Conservation (phyloP, 2,113 vertebrate species). For the Vulpes vulpes region DNA sequence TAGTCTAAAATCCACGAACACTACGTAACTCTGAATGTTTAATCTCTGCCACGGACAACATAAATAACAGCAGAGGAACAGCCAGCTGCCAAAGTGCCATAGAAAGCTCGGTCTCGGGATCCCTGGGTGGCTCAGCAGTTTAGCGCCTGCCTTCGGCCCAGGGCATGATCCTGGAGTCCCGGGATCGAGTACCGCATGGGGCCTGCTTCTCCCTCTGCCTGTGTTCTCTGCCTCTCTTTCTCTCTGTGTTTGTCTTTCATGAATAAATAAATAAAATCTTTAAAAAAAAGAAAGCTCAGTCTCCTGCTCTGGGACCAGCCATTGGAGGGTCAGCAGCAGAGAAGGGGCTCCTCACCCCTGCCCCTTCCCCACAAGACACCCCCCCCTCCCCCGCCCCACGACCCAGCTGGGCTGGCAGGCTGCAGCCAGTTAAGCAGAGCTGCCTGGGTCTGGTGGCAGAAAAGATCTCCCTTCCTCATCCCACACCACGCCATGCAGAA, state of each 20-base stretch:
- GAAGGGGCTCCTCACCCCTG: background rate
- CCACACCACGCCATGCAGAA: background rate
- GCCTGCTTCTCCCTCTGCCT: no score
- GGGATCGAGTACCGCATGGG: no score
- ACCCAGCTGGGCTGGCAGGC: background rate
- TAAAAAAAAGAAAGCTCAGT: background rate
- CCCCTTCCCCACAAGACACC: background rate
- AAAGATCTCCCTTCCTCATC: constrained; percentile 50
- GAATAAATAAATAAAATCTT: no score
- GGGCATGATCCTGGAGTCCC: no score
- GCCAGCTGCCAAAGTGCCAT: background rate
- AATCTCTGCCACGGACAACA: constrained; percentile 43
- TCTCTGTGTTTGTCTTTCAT: no score
- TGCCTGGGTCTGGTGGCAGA: background rate
- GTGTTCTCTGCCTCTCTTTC: no score
- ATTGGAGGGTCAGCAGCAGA: background rate
- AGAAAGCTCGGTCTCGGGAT: background rate
- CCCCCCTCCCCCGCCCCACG: background rate
- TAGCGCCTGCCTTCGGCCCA: no score
- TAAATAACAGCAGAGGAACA: constrained; percentile 43
- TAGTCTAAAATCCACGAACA: constrained; percentile 60
- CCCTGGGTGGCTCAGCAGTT: no score
- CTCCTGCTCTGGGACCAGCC: background rate
- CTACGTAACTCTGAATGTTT: background rate
- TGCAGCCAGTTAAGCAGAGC: background rate